Percentiles rank a stretch among this genome's conserved stretches.
Conservation (phyloP, 2,113 vertebrate species). For the Nothobranchius kuhntae region DNA sequence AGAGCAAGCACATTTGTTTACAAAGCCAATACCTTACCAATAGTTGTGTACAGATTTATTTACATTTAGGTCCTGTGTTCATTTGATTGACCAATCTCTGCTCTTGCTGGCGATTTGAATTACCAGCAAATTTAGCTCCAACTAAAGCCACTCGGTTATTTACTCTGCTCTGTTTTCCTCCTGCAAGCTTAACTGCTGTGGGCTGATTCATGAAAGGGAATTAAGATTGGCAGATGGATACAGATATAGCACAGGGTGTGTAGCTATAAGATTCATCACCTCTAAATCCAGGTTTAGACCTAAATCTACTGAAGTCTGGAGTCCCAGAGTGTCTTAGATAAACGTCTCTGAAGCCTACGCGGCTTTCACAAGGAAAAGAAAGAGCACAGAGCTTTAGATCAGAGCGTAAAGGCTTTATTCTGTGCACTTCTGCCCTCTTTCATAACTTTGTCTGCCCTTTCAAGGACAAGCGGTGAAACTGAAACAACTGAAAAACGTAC, state of each 20-base stretch:
- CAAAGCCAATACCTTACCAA: not conserved
- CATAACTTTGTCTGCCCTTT: conserved; percentile 37
- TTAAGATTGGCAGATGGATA: conserved; percentile 50
- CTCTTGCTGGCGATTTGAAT: not conserved
- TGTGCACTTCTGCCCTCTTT: conserved; percentile 36
- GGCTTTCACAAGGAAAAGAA: conserved; percentile 32
- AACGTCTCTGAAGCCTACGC: conserved; percentile 40
- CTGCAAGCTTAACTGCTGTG: not conserved
- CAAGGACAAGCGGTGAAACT: conserved; percentile 40
- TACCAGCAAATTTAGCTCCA: not conserved
- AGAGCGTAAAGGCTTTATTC: conserved; percentile 33
- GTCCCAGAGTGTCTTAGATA: conserved; percentile 58
- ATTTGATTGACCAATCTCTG: not conserved
- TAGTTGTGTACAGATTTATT: not conserved
- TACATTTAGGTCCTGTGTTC: not conserved
- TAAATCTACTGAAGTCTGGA: conserved; percentile 53
- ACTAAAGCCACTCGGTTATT: not conserved
- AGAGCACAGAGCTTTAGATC: conserved; percentile 49
- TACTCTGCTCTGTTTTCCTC: conserved; percentile 6
- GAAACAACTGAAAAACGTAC: conserved; percentile 40
- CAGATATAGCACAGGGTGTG: conserved; percentile 42
- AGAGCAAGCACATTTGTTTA: not conserved
- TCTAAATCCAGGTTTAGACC: conserved; percentile 60
- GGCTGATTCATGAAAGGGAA: conserved; percentile 42
- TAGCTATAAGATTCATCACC: conserved; percentile 55